Evolutionary conservation across 1,140 invertebrate genomes (phyloP), one percentile per base, ranked within the genome.

Genomic region (Carcinoscorpius rotundicauda): DNA sequence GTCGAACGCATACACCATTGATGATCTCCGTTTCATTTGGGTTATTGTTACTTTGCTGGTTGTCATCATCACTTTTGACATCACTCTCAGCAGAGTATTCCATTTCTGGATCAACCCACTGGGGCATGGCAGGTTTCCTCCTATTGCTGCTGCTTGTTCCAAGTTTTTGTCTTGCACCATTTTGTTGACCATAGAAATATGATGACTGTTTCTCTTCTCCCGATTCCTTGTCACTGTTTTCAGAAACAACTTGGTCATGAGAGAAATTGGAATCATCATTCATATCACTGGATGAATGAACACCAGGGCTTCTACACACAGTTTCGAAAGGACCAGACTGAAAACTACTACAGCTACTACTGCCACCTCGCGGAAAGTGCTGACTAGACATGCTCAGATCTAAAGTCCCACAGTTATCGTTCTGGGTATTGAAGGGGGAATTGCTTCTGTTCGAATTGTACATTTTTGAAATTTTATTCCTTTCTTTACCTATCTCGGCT

Each of bases 71-170:
- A 52, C 53, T 51, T n/a, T 70, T 65, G 58, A 69, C 72, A 8
- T 71, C 68, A 52, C 63, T 71, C 5, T 75, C 75, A 57, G 69
- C 67, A 49, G 72, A 73, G 68, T 90, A 85, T 75, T 92, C 88
- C 84, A 89, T 89, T 63, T 93, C 91, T 3, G 91, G 93, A 76
- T 95, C 96, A 0, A 97, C 92, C 91, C 94, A 97, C 78, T 97
- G 93, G 0, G 95, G 95, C 52, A 93, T 91, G 0, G 91, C 91
- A 1, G 93, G 90, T 79, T 97, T 98, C 65, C 94, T 81, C 64
- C 93, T 77, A 59, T 78, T 79, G 71, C 75, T 80, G 55, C 67
- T 68, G 4, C 29, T 29, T 29, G 29, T 29, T 29, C 29, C 29
- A 0, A 29, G 29, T 29, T 29, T 29, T 29, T 29, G 29, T 29